These are phyloP conservation scores for Bombyx mandarina DNA, from an alignment of 1,140 invertebrate genomes.

Conservation along the genomic window DNA sequence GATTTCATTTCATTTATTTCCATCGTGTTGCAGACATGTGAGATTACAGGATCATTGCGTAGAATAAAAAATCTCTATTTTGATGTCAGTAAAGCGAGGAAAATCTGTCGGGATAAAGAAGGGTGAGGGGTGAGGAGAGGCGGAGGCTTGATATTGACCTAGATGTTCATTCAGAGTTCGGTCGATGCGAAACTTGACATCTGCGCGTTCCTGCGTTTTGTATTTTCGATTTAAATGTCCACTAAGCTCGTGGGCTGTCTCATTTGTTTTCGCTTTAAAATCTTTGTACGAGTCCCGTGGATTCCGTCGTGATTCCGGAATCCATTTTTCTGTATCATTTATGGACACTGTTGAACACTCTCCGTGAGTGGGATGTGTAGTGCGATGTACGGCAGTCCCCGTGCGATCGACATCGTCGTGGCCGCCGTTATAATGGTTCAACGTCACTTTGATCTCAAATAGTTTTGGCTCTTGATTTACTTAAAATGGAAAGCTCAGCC, in stretches of 20 bases:
- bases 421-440: conserved; percentile 25
- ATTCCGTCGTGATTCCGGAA: not conserved
- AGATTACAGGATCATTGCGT: not conserved
- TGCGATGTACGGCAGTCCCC: conserved; percentile 23
- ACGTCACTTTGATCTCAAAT: conserved; percentile 17
- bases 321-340: not conserved
- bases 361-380: conserved; percentile 32
- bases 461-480: conserved; percentile 14
- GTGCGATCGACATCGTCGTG: conserved; percentile 24
- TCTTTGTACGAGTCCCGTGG: not conserved
- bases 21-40: too few relatives aligned
- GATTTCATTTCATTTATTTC: too few relatives aligned
- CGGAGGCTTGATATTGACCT: conserved; percentile 68
- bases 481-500: conserved; percentile 27
- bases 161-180: conserved; percentile 70
- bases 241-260: conserved; percentile 29
- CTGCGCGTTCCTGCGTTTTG: conserved; percentile 65
- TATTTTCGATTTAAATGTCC: conserved; percentile 56
- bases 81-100: conserved; percentile 44
- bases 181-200: conserved; percentile 69
- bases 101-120: conserved; percentile 37
- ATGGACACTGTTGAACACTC: not conserved
- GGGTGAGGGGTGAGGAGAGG: conserved; percentile 34
- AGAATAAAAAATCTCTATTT: conserved; percentile 28
- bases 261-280: conserved; percentile 24